These are phyloP conservation scores for Stratiomys singularior DNA, from an alignment of 2,888 invertebrate genomes.

Conservation along the genomic window DNA sequence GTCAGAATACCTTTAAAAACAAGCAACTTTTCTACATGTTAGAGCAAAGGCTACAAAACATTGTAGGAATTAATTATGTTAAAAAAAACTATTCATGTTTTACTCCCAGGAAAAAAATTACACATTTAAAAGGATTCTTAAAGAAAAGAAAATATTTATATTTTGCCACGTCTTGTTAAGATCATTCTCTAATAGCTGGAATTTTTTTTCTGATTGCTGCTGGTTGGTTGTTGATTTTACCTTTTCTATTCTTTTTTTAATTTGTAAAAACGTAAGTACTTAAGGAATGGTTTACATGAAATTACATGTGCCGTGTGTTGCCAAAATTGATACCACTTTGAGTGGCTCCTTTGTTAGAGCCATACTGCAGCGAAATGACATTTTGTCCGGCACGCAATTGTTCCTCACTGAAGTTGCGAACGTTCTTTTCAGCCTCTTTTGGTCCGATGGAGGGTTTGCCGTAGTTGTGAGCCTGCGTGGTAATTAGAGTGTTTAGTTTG, in stretches of 20 bases:
- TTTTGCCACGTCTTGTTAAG: background rate
- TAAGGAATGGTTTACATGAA: constrained; percentile 29
- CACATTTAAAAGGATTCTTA: background rate
- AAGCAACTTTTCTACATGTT: constrained; percentile 1
- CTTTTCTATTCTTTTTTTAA: constrained; percentile 12
- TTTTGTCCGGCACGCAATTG: constrained; percentile 92
- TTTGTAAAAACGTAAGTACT: constrained; percentile 32
- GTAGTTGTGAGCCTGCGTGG: constrained; percentile 76
- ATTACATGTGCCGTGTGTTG: constrained; percentile 96
- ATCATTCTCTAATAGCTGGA: background rate
- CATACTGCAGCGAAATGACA: constrained; percentile 94
- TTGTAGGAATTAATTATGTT: background rate
- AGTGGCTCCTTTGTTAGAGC: constrained; percentile 97
- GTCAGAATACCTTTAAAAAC: background rate
- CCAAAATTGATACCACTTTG: constrained; percentile 98
- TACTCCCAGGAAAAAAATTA: background rate
- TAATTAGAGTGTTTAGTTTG: too few relatives aligned
- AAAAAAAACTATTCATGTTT: background rate
- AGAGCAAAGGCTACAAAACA: background rate
- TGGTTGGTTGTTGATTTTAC: background rate
- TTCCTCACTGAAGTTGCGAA: constrained; percentile 92
- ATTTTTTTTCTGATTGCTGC: constrained; percentile 41
- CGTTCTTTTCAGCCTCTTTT: constrained; percentile 95
- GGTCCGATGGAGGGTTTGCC: constrained; percentile 93
- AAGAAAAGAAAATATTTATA: background rate